phyloP scores from a whole-genome alignment of 2,888 invertebrate species.

The Hyppa rectilinea region DNA sequence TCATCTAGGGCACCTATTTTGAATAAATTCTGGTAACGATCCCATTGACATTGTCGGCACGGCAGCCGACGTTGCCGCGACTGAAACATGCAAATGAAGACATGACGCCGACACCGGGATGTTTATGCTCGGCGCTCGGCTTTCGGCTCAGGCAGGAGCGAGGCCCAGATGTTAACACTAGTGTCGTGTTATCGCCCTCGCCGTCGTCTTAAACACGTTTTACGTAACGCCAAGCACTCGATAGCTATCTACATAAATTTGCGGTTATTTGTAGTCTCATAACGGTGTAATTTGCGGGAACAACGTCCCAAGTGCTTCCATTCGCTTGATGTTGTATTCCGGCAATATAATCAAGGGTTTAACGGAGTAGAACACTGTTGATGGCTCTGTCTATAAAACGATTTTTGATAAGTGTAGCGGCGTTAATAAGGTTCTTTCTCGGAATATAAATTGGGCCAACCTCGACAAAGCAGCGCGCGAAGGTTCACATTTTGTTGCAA shows the following conservation, averaged over 20 bases:
- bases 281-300: constrained; percentile 84
- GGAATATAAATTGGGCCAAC: constrained; percentile 61
- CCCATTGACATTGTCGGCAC: constrained; percentile 81
- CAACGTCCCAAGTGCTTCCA: constrained; percentile 78
- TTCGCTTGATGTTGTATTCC: constrained; percentile 79
- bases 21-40: constrained; percentile 82
- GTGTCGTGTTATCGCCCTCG: constrained; percentile 81
- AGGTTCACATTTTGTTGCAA: constrained; percentile 53
- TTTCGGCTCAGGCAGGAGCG: constrained; percentile 65
- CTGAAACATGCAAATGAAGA: constrained; percentile 88
- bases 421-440: constrained; percentile 64
- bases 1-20: constrained; percentile 69
- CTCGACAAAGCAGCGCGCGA: constrained; percentile 52
- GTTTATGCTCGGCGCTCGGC: constrained; percentile 77
- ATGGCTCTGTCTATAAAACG: constrained; percentile 72
- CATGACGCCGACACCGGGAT: constrained; percentile 82
- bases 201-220: constrained; percentile 85
- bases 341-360: constrained; percentile 78
- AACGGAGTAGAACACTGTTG: constrained; percentile 76
- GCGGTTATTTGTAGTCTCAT: constrained; percentile 86
- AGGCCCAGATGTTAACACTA: constrained; percentile 83
- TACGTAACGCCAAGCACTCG: constrained; percentile 83
- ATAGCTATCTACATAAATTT: constrained; percentile 88
- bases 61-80: constrained; percentile 73
- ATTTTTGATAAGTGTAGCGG: constrained; percentile 68